These are phyloP conservation scores for Platycercus adscitus DNA, from an alignment of 2,113 vertebrate genomes.

Conservation along the genomic window DNA sequence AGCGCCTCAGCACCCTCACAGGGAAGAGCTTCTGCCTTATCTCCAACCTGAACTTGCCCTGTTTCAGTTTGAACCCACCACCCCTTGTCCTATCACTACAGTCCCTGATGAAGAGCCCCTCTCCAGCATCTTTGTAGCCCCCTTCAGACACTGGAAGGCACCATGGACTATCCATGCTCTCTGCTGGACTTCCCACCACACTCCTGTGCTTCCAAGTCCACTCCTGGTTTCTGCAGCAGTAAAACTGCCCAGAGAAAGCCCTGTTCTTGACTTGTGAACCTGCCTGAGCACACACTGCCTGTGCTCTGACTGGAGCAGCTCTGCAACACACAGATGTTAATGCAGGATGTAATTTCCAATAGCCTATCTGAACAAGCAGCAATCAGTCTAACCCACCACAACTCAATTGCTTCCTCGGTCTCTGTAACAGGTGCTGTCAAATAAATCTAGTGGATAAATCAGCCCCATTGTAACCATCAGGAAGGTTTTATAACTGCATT, in stretches of 20 bases:
- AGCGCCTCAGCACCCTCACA: no score
- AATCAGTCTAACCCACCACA: conserved; percentile 22
- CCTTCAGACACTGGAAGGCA: background rate
- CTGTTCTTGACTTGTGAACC: background rate
- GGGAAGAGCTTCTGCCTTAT: background rate
- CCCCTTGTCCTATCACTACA: background rate
- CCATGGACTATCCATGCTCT: background rate
- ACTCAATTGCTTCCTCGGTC: conserved; percentile 17
- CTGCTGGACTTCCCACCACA: background rate
- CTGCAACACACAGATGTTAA: background rate
- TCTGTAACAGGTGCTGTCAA: conserved; percentile 53
- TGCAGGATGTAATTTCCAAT: background rate
- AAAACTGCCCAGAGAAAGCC: background rate
- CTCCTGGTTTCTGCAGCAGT: background rate
- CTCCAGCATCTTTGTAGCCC: background rate
- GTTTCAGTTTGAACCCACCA: background rate
- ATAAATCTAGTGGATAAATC: conserved; percentile 40
- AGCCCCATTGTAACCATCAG: conserved; percentile 23
- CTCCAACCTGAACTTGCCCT: background rate
- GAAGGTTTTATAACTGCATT: conserved; percentile 45
- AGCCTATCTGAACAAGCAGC: conserved; percentile 38
- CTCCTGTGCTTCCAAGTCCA: background rate
- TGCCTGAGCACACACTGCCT: background rate
- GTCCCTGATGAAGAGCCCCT: background rate
- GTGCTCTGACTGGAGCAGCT: background rate